Evolutionary conservation across 35 echinoderm and acorn worm species (phyloP).

Genomic region (Anneissia japonica): DNA sequence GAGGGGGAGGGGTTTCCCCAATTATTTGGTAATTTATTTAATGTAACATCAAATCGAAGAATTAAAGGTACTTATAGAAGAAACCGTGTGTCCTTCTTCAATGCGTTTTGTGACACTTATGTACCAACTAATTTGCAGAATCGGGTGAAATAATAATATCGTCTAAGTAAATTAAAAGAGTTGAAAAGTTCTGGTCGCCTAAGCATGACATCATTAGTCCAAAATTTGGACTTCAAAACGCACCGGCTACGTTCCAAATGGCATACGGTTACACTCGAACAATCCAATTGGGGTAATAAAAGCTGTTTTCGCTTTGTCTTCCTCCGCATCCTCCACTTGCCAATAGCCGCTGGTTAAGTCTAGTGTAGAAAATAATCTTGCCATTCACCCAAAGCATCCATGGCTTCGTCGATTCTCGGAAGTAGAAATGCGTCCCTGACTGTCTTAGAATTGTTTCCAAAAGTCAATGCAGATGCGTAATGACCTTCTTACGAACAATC

Average conservation of each 20-base stretch:
- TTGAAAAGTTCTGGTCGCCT: background rate
- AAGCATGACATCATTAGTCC: constrained; percentile 17
- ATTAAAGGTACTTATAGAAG: too few relatives aligned
- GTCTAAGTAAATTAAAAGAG: constrained; percentile 26
- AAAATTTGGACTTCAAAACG: constrained; percentile 19
- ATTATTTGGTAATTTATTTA: too few relatives aligned
- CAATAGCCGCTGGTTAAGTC: background rate
- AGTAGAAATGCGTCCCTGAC: background rate
- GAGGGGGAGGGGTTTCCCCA: too few relatives aligned
- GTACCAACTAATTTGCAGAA: too few relatives aligned
- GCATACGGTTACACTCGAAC: constrained; percentile 28
- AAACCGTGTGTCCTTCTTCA: too few relatives aligned
- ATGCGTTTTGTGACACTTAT: too few relatives aligned
- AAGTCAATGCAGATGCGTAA: background rate
- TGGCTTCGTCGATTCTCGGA: background rate
- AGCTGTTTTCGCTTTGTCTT: constrained; percentile 5
- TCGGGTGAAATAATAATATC: constrained; percentile 54
- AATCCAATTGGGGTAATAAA: constrained; percentile 28
- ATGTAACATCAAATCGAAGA: too few relatives aligned
- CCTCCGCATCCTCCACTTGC: background rate
- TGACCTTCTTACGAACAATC: background rate
- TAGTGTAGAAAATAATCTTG: background rate
- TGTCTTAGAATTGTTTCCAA: background rate
- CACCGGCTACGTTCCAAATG: constrained; percentile 19
- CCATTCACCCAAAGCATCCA: background rate